Conservation (phyloP, 2,888 invertebrate genomes). For the Caenorhabditis sulstoni region DNA sequence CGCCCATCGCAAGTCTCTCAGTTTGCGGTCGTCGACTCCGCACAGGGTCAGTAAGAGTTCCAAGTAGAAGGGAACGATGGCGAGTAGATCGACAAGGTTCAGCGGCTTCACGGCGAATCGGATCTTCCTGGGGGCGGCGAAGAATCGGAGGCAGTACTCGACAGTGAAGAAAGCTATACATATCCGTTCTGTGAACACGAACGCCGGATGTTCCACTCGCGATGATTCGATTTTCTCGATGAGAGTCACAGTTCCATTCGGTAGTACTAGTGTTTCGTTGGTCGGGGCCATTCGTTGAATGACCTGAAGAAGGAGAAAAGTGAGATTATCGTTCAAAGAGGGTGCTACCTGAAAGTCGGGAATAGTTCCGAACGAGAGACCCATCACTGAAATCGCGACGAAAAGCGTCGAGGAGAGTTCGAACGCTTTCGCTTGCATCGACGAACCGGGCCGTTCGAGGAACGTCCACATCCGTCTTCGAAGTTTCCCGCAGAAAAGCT, state of each 20-base stretch:
- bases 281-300: slow-evolving; percentile 76
- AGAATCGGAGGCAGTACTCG: slow-evolving; percentile 76
- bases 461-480: slow-evolving; percentile 80
- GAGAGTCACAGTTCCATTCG: slow-evolving; percentile 76
- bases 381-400: slow-evolving; percentile 80
- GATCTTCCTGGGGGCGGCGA: slow-evolving; percentile 78
- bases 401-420: slow-evolving; percentile 79
- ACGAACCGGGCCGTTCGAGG: slow-evolving; percentile 72
- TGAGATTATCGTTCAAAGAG: too few species aligned
- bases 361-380: slow-evolving; percentile 79
- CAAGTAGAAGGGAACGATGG: slow-evolving; percentile 80
- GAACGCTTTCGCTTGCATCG: slow-evolving; percentile 78
- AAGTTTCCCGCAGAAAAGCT: slow-evolving; percentile 76
- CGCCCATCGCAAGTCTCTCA: slow-evolving; percentile 79
- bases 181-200: slow-evolving; percentile 80
- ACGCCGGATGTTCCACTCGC: slow-evolving; percentile 79
- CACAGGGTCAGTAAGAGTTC: slow-evolving; percentile 78
- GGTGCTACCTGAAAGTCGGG: slow-evolving; percentile 79
- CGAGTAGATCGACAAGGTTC: slow-evolving; percentile 77
- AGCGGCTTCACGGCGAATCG: slow-evolving; percentile 78
- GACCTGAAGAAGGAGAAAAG: slow-evolving; percentile 63
- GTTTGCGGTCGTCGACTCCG: slow-evolving; percentile 79
- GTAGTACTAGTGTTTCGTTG: slow-evolving; percentile 75
- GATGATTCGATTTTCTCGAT: slow-evolving; percentile 76
- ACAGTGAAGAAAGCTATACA: slow-evolving; percentile 80